Evolutionary conservation across 2,888 invertebrate species (phyloP).

Genomic region (Laothoe populi): DNA sequence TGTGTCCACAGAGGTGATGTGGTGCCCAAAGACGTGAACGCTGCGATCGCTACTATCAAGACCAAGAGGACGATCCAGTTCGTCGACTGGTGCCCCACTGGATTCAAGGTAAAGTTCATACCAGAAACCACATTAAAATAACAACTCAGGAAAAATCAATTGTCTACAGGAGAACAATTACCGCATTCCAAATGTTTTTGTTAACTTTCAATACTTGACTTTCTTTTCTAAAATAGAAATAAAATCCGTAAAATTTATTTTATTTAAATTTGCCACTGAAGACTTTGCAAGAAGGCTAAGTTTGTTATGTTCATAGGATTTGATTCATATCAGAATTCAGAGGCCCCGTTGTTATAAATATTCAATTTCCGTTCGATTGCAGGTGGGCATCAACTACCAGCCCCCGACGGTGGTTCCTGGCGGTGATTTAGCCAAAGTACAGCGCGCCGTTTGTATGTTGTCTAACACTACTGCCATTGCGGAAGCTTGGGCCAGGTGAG

Average conservation of each 20-base stretch:
- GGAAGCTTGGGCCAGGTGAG: constrained; percentile 95
- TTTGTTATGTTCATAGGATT: no score
- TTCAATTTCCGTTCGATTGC: not conserved
- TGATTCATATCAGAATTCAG: no score
- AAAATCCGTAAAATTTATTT: no score
- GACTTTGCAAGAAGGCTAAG: no score
- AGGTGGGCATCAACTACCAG: constrained; percentile 94
- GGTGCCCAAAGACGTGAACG: constrained; percentile 96
- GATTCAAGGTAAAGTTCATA: constrained; percentile 83
- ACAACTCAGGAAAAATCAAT: not conserved
- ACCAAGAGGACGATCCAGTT: constrained; percentile 97
- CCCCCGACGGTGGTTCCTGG: constrained; percentile 96
- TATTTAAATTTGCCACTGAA: no score
- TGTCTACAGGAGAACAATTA: not conserved
- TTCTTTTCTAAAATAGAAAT: no score
- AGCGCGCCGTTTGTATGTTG: constrained; percentile 98
- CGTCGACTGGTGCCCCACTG: constrained; percentile 94
- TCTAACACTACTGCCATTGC: constrained; percentile 98
- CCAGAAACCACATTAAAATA: not conserved
- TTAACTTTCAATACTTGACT: no score
- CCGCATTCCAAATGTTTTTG: no score
- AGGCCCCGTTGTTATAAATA: not conserved
- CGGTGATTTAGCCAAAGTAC: constrained; percentile 96
- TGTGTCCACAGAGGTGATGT: constrained; percentile 90
- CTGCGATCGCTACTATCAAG: constrained; percentile 96